Conservation (phyloP, 2,113 vertebrate species). For the Caracal caracal region DNA sequence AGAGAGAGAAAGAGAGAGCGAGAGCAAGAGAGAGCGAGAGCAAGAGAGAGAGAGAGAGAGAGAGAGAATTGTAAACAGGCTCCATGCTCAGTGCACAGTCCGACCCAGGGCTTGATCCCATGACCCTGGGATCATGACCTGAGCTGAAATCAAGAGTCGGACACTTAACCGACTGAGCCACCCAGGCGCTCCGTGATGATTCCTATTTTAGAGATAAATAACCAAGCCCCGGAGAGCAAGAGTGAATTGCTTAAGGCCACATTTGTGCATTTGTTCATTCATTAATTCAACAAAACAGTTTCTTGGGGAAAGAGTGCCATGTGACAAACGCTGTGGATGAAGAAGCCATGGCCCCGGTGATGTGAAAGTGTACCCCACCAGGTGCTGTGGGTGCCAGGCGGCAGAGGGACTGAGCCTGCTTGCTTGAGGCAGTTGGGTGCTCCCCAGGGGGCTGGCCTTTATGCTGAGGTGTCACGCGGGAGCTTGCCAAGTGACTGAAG, state of each 20-base stretch:
- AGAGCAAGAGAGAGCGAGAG: too few species aligned
- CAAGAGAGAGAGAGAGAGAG: too few species aligned
- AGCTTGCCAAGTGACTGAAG: not conserved
- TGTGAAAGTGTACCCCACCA: not conserved
- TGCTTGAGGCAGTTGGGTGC: not conserved
- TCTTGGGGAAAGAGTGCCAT: not conserved
- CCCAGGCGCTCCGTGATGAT: too few species aligned
- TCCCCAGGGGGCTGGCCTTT: not conserved
- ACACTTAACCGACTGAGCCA: too few species aligned
- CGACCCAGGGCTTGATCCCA: too few species aligned
- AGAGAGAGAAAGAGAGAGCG: too few species aligned
- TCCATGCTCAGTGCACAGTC: too few species aligned
- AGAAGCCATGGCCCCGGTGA: not conserved
- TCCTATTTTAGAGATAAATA: not conserved
- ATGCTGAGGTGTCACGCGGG: not conserved
- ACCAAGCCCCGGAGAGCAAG: not conserved
- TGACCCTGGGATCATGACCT: too few species aligned
- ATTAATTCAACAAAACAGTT: not conserved
- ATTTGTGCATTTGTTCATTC: not conserved
- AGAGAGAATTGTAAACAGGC: too few species aligned
- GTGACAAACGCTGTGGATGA: not conserved
- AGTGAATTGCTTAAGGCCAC: not conserved
- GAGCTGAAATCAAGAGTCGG: too few species aligned
- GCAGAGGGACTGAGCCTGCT: fast-evolving
- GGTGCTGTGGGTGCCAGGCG: not conserved